Percentiles rank a stretch among this genome's conserved stretches.
Evolutionary conservation across 1,140 invertebrate species (phyloP).

Genomic region (Rhopalosiphum maidis): DNA sequence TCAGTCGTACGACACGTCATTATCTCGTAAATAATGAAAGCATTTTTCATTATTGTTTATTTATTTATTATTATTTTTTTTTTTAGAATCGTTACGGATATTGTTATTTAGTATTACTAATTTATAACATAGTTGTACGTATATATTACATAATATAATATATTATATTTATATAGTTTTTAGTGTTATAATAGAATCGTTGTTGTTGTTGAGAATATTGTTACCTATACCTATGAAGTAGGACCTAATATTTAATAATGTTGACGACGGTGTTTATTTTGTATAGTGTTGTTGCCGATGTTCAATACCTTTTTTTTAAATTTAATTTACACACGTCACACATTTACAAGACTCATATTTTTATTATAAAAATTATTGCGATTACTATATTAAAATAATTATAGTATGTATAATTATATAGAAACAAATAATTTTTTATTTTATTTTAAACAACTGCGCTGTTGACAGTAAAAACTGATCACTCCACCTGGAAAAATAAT

Average conservation of each 20-base stretch:
- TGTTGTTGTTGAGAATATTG: conserved; percentile 31
- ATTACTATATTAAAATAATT: conserved; percentile 30
- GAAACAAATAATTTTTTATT: background rate
- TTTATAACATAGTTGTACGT: conserved; percentile 23
- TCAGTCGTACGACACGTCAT: background rate
- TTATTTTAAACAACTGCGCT: background rate
- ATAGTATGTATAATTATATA: conserved; percentile 35
- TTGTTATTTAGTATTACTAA: conserved; percentile 42
- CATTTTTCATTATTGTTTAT: conserved; percentile 12
- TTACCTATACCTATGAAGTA: conserved; percentile 31
- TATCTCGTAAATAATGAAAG: conserved; percentile 8
- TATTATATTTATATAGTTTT: conserved; percentile 30
- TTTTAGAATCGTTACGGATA: conserved; percentile 28
- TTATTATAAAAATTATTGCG: conserved; percentile 19
- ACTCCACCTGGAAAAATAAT: background rate
- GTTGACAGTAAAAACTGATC: background rate
- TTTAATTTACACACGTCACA: conserved; percentile 7
- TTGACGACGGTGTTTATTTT: conserved; percentile 36
- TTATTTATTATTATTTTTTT: background rate
- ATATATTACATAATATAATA: conserved; percentile 12
- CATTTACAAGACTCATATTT: background rate
- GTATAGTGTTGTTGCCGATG: conserved; percentile 14
- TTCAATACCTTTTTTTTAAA: conserved; percentile 29
- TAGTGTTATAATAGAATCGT: background rate
- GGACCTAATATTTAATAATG: conserved; percentile 21